Percentiles rank a stretch among this genome's conserved stretches.
phyloP scores from a whole-genome alignment of 2,888 invertebrate genomes.

The Sturmia bella region DNA sequence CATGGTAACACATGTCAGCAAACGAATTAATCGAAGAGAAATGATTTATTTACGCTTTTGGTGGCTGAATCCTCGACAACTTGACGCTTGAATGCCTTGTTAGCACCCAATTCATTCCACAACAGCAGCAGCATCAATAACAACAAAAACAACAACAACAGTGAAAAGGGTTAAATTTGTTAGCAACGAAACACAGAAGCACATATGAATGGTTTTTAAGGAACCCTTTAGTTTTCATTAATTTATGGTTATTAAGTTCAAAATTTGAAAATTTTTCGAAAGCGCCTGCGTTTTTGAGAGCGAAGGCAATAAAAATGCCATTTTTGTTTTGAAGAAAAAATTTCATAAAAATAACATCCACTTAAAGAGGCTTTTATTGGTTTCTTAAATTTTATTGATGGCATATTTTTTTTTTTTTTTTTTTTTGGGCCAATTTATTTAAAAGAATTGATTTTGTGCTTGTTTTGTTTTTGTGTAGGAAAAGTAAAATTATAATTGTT shows the following conservation, averaged over 20 bases:
- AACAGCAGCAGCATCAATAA: not conserved
- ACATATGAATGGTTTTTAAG: slow-evolving; percentile 50
- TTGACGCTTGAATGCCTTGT: slow-evolving; percentile 75
- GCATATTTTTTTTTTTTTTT: slow-evolving; percentile 49
- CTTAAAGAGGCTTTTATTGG: slow-evolving; percentile 66
- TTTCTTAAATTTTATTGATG: slow-evolving; percentile 57
- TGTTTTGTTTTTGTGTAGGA: slow-evolving; percentile 14
- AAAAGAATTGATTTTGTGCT: slow-evolving; percentile 43
- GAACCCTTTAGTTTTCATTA: slow-evolving; percentile 60
- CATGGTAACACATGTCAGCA: slow-evolving; percentile 80
- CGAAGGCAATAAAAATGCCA: slow-evolving; percentile 29
- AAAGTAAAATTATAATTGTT: slow-evolving; percentile 60
- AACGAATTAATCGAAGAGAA: slow-evolving; percentile 82
- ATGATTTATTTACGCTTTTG: slow-evolving; percentile 81
- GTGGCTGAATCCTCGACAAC: slow-evolving; percentile 68
- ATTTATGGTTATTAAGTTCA: slow-evolving; percentile 66
- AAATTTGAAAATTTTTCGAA: slow-evolving; percentile 37
- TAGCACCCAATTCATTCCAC: slow-evolving; percentile 62
- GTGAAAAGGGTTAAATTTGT: slow-evolving; percentile 62
- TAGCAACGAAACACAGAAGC: slow-evolving; percentile 6
- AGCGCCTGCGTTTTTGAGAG: slow-evolving; percentile 22
- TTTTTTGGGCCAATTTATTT: slow-evolving; percentile 51
- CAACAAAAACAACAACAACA: slow-evolving; percentile 14
- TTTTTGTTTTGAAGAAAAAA: not conserved
- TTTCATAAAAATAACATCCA: slow-evolving; percentile 34